Conservation (phyloP, 2,888 invertebrate species). For the Drosophila histrio region DNA sequence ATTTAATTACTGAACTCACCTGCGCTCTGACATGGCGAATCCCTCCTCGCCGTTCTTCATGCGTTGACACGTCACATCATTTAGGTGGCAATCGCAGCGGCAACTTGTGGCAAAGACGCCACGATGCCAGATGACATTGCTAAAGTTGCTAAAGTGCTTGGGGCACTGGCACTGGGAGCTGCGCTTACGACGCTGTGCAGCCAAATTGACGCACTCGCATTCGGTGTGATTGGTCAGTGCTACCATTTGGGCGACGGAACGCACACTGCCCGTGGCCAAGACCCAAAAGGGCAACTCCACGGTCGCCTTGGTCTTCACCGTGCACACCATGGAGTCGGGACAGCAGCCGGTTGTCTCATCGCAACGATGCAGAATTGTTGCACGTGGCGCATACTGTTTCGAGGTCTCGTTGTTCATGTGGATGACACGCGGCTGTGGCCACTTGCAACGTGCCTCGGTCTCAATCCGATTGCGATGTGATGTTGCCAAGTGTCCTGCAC, state of each 20-base stretch:
- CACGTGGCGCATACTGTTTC: conserved; percentile 91
- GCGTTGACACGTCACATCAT: conserved; percentile 86
- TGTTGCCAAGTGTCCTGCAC: conserved; percentile 61
- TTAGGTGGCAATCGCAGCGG: conserved; percentile 88
- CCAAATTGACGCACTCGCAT: conserved; percentile 78
- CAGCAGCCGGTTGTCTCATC: conserved; percentile 95
- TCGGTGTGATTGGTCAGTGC: conserved; percentile 81
- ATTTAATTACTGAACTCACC: conserved; percentile 82
- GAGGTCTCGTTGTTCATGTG: conserved; percentile 84
- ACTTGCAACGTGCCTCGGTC: conserved; percentile 70
- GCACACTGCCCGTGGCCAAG: conserved; percentile 13
- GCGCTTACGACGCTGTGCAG: conserved; percentile 41
- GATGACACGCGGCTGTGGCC: conserved; percentile 77
- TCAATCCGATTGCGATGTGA: conserved; percentile 70
- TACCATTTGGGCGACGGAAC: conserved; percentile 44
- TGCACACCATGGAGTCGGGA: conserved; percentile 87
- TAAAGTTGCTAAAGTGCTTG: conserved; percentile 82
- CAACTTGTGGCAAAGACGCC: conserved; percentile 81
- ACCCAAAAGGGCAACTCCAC: conserved; percentile 76
- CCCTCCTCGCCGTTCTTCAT: conserved; percentile 88
- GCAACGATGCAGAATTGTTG: conserved; percentile 94
- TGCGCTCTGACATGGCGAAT: conserved; percentile 87
- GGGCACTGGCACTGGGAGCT: conserved; percentile 73
- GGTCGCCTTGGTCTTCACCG: conserved; percentile 87
- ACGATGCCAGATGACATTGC: conserved; percentile 22